These are phyloP conservation scores for Tiliacea aurago DNA, from an alignment of 2,888 invertebrate genomes.

Conservation along the genomic window DNA sequence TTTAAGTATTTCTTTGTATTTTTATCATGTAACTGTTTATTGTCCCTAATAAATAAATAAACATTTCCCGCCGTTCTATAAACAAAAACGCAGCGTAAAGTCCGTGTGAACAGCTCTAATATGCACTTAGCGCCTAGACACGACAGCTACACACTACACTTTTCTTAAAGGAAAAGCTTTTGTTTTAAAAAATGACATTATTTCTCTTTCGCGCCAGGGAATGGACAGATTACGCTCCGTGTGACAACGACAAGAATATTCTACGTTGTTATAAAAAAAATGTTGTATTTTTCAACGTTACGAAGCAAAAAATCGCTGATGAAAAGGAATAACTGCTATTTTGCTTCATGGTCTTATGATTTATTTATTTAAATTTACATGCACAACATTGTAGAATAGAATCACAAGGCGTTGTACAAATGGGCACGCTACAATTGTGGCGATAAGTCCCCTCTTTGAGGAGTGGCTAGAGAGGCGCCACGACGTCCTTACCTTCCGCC, in stretches of 20 bases:
- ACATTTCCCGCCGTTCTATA: background rate
- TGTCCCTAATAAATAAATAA: no score
- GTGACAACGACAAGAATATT: conserved; percentile 48
- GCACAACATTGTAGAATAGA: background rate
- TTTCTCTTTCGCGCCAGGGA: conserved; percentile 54
- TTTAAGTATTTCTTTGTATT: no score
- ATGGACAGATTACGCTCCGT: conserved; percentile 55
- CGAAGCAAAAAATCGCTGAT: background rate
- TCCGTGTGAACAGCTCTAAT: conserved; percentile 53
- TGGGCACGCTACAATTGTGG: no score
- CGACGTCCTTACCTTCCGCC: no score
- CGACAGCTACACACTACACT: conserved; percentile 60
- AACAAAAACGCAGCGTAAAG: conserved; percentile 25
- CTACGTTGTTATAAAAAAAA: conserved; percentile 26
- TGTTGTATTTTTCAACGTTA: background rate
- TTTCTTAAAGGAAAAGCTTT: conserved; percentile 65
- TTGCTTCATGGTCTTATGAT: background rate
- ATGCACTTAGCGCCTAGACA: conserved; percentile 67
- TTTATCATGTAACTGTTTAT: no score
- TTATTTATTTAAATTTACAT: background rate
- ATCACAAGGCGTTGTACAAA: background rate
- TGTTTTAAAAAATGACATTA: conserved; percentile 66
- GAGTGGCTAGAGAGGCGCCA: no score
- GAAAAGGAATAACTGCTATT: background rate
- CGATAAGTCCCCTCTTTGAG: no score